Conservation (phyloP, 2,113 vertebrate species). For the Oncorhynchus clarkii region DNA sequence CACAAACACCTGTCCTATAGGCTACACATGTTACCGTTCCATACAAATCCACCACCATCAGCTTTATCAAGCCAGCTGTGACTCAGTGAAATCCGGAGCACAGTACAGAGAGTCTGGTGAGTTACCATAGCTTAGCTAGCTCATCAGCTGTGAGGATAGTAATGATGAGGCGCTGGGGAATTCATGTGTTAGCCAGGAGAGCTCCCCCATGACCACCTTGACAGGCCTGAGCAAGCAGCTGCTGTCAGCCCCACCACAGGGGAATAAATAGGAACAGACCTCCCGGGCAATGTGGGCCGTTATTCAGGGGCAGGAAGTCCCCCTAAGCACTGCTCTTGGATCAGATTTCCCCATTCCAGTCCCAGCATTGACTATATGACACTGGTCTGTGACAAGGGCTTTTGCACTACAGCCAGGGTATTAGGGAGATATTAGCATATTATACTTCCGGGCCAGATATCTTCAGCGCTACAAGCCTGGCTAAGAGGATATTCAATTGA, state of each 20-base stretch:
- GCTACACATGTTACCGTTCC: no score
- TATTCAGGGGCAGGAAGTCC: slow-evolving; percentile 61
- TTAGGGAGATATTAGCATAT: no score
- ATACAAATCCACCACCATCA: no score
- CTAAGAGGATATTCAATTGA: slow-evolving; percentile 30
- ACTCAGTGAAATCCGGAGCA: no score
- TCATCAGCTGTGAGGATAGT: background rate
- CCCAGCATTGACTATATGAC: slow-evolving; percentile 56
- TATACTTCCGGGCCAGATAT: no score
- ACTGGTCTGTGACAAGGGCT: slow-evolving; percentile 57
- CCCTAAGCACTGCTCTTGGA: slow-evolving; percentile 60
- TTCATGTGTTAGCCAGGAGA: slow-evolving; percentile 52
- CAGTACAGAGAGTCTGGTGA: no score
- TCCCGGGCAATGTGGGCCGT: slow-evolving; percentile 22
- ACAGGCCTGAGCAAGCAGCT: slow-evolving; percentile 66
- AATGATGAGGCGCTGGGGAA: slow-evolving; percentile 30
- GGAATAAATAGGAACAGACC: slow-evolving; percentile 68
- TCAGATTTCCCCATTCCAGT: slow-evolving; percentile 60
- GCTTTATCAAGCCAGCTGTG: no score
- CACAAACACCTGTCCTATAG: no score
- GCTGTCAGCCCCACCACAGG: slow-evolving; percentile 57
- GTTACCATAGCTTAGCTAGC: background rate
- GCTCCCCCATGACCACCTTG: slow-evolving; percentile 43
- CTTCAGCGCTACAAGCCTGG: slow-evolving; percentile 17
- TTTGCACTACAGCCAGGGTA: background rate